Evolutionary conservation across 2,113 vertebrate genomes (phyloP).

Genomic region (Pitta sordida): DNA sequence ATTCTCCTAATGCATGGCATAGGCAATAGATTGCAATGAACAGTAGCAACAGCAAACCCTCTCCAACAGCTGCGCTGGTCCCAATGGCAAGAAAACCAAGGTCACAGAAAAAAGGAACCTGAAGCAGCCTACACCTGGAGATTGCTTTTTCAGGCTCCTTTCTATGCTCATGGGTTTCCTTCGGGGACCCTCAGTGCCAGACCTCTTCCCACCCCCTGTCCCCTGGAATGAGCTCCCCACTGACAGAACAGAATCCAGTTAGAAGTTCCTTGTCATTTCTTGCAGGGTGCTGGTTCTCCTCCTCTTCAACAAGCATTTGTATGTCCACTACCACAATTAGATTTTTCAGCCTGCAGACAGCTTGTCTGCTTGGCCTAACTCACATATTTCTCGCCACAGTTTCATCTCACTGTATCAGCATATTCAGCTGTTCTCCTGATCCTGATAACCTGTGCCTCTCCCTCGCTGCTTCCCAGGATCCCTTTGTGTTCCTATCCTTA

Average conservation of each 20-base stretch:
- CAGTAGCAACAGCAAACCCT: neutral
- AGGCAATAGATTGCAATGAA: neutral
- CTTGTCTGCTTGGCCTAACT: neutral
- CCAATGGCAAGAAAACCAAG: neutral
- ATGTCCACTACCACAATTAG: neutral
- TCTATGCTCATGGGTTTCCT: neutral
- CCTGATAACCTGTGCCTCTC: neutral
- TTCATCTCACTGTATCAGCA: neutral
- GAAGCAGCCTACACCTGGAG: neutral
- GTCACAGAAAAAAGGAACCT: neutral
- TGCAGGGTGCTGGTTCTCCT: neutral
- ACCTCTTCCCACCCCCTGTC: neutral
- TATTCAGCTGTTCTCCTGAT: neutral
- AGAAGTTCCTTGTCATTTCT: neutral
- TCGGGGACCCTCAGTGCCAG: neutral
- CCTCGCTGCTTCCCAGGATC: neutral
- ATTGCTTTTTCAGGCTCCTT: neutral
- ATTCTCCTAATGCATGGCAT: neutral
- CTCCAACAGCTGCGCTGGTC: neutral
- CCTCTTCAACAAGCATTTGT: neutral
- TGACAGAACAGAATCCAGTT: neutral
- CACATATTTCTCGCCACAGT: neutral
- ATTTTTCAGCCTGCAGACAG: neutral
- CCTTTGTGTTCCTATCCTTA: neutral
- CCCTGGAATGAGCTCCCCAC: neutral